Evolutionary conservation across 1,140 invertebrate genomes (phyloP), one percentile per base, ranked within the genome.

Genomic region (Drosophila pallidifrons): DNA sequence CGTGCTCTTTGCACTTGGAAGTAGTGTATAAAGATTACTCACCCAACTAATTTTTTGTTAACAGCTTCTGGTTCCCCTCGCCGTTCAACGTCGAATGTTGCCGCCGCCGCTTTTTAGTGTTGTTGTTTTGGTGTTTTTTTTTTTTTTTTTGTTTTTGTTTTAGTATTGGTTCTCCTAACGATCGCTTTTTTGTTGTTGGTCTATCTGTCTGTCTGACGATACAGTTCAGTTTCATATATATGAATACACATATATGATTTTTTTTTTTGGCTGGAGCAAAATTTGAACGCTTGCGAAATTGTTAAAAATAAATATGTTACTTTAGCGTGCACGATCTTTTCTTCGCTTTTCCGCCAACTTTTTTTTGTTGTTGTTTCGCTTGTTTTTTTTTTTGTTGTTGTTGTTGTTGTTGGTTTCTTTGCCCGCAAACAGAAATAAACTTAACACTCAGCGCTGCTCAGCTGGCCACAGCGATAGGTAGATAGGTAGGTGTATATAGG

Each of bases 301-400:
- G 60, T 88, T 87, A 88, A 82, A 87, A 87, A 87, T 87, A 87
- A 87, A 87, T 88, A 82, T 88, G 77, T 82, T 83, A 79, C 81
- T 83, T 77, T 77, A 35, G 73, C 77, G 71, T 65, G 82, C 82
- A 87, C 75, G 67, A 87, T 76, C 51, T 71, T 81, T 49, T 54
- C 63, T 81, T 72, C 58, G 51, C 51, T 57, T 75, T 61, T 74
- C 67, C 67, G 67, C 47, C 58, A 58, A 70, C 35, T 70, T 52
- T 79, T 52, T 79, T 79, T 52, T 52, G 63, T 49, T 69, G 46
- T 52, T 79, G 75, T 63, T 49, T 76, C 52, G 41, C 57, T 66
- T 38, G n/a, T 6, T 52, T 32, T 52, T 52, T 20, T 25, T 25
- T 15, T 54, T 52, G 15, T 15, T 15, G 15, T 15, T 15, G 10